Base-by-base conservation (phyloP, 2,888 invertebrate species). In the Branchipolynoe longqiensis region DNA sequence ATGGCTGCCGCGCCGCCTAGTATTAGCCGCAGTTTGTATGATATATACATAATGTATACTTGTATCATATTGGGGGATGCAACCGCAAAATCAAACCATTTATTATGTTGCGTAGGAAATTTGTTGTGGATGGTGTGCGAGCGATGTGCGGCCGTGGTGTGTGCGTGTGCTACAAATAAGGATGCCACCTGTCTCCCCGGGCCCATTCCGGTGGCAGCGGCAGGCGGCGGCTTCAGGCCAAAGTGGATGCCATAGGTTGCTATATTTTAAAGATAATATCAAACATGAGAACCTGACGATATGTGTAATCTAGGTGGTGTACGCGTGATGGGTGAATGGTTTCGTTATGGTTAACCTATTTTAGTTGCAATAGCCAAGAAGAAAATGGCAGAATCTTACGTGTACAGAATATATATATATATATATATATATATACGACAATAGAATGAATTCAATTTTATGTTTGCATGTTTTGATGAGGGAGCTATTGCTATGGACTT, bases 301-400 rank as follows among this genome's bases (percentile, higher is more conserved):
- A 25, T 48, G 78, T 41, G 78, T 48, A 8, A 41, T 28, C 25
- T 48, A 78, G 78, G 28, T 31, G 78, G 54, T n/a, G 22, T 28
- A 33, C 48, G 28, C 28, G 78, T 48, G 12, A 54, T n/a, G 78
- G 48, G 78, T 78, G 78, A 78, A 48, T 48, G 78, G 22, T 78
- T 4, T 78, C 31, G 78, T 78, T 28, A 78, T 78, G 78, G 78
- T 48, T 14, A 48, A 41, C 12, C 22, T 54, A 25, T 8, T 78
- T 78, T 78, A 78, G 78, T 78, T 78, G 78, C 78, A 78, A 78
- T 78, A 78, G 78, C 78, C 78, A 28, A n/a, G 28, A 78, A 78
- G 18, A 38, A 33, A 69, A 38, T 69, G 38, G 69, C 69, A 69
- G 22, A 69, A 36, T 38, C 12, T 69, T 69, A 69, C 36, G 33